Conservation (phyloP, 2,888 invertebrate species). For the Stenchaetothrips biformis region DNA sequence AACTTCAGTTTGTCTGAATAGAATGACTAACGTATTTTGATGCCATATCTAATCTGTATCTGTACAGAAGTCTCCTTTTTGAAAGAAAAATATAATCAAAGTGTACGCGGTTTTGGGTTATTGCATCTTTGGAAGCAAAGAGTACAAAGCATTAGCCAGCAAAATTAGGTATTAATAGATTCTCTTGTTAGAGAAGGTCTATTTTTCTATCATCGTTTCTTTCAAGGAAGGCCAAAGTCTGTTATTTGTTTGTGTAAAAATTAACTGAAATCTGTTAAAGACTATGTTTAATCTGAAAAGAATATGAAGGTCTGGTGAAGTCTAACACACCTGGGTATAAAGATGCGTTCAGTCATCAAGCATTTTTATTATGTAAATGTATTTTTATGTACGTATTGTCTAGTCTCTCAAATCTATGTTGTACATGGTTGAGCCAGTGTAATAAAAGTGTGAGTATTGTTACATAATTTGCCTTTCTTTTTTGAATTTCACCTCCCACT, state of each 20-base stretch:
- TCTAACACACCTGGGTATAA: background rate
- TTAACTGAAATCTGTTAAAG: background rate
- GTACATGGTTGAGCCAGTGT: background rate
- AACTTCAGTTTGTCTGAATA: background rate
- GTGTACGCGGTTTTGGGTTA: background rate
- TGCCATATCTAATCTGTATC: background rate
- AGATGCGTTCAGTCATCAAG: background rate
- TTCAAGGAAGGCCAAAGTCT: too few relatives aligned
- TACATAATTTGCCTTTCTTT: background rate
- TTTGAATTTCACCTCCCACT: too few relatives aligned
- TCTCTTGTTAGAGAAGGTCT: background rate
- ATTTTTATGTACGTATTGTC: background rate
- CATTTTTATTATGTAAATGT: background rate
- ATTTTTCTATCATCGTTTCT: background rate
- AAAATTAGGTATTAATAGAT: background rate
- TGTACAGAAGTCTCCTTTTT: background rate
- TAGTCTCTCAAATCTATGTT: background rate
- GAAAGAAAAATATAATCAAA: background rate
- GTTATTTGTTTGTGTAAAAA: too few relatives aligned
- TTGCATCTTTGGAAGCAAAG: slow-evolving; percentile 9
- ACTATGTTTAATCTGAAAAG: background rate
- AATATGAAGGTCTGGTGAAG: background rate
- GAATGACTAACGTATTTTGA: background rate
- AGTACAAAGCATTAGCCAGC: background rate
- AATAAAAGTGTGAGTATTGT: background rate